These are phyloP conservation scores for Drosophila sp. DNA, from an alignment of 1,140 invertebrate genomes.

Conservation along the genomic window DNA sequence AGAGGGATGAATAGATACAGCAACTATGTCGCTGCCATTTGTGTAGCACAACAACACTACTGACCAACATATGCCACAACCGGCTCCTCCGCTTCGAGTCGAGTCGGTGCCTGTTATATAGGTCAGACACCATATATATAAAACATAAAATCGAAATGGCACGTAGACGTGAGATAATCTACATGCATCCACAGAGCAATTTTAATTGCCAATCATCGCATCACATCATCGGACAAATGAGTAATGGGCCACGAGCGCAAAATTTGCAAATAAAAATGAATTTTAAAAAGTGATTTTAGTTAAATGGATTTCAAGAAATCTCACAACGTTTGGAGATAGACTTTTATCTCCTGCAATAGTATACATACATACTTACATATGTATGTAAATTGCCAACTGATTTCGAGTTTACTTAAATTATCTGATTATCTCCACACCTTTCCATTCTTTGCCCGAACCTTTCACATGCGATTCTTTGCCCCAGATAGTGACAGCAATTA, in stretches of 20 bases:
- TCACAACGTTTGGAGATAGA: too few species aligned
- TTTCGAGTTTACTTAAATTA: too few species aligned
- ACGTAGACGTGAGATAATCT: slow-evolving; percentile 62
- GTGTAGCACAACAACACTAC: slow-evolving; percentile 53
- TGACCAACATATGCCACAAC: slow-evolving; percentile 63
- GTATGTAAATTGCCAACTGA: too few species aligned
- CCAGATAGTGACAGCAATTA: slow-evolving; percentile 16
- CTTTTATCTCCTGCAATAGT: too few species aligned
- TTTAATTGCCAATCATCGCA: slow-evolving; percentile 70
- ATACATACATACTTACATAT: too few species aligned
- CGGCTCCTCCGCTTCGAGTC: slow-evolving; percentile 43
- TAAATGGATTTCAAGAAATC: too few species aligned
- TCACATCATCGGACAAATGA: slow-evolving; percentile 2
- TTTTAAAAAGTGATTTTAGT: background rate
- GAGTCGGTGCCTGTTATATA: slow-evolving; percentile 37
- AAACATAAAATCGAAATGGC: slow-evolving; percentile 20
- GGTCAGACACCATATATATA: slow-evolving; percentile 40
- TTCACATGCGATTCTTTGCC: background rate
- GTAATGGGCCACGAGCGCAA: background rate
- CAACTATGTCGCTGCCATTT: slow-evolving; percentile 34
- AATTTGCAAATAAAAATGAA: background rate
- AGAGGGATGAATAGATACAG: background rate
- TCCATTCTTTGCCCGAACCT: background rate
- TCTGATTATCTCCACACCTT: too few species aligned
- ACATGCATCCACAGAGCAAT: slow-evolving; percentile 47